phyloP scores from a whole-genome alignment of 2,888 invertebrate genomes.

The Cheilosia pagana region DNA sequence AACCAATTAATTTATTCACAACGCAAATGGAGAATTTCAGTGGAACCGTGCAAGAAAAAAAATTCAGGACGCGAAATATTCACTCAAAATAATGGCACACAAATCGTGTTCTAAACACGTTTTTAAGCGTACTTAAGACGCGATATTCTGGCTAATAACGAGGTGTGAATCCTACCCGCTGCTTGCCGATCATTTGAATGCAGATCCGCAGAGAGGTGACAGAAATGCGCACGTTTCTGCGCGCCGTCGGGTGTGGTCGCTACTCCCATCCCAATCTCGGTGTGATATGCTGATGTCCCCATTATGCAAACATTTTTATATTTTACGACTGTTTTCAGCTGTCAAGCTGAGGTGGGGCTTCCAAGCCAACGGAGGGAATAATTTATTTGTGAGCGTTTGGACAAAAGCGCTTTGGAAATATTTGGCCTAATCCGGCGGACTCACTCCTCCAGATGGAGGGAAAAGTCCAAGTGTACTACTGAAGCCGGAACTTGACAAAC shows the following conservation, averaged over 20 bases:
- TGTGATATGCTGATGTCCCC: conserved; percentile 29
- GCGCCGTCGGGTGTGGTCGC: conserved; percentile 57
- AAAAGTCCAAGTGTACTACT: conserved; percentile 7
- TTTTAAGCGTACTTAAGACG: conserved; percentile 61
- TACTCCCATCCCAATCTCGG: conserved; percentile 17
- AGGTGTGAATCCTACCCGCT: conserved; percentile 46
- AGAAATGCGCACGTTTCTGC: conserved; percentile 42
- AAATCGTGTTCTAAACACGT: conserved; percentile 66
- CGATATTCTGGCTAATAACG: conserved; percentile 55
- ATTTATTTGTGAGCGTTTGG: background rate
- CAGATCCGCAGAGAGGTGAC: conserved; percentile 46
- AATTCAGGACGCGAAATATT: conserved; percentile 50
- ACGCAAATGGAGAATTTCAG: conserved; percentile 30
- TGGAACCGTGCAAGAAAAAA: conserved; percentile 35
- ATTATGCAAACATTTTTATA: conserved; percentile 48
- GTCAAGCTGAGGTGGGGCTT: conserved; percentile 17
- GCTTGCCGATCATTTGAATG: conserved; percentile 57
- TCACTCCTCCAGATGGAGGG: conserved; percentile 14
- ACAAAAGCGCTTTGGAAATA: background rate
- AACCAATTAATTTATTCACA: conserved; percentile 46
- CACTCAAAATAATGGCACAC: conserved; percentile 39
- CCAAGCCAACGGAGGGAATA: background rate
- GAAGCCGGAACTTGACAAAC: conserved; percentile 30
- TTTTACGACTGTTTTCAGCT: background rate
- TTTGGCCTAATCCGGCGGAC: conserved; percentile 12